These are phyloP conservation scores for Centropristis striata DNA, from an alignment of 2,113 vertebrate species.

Conservation along the genomic window DNA sequence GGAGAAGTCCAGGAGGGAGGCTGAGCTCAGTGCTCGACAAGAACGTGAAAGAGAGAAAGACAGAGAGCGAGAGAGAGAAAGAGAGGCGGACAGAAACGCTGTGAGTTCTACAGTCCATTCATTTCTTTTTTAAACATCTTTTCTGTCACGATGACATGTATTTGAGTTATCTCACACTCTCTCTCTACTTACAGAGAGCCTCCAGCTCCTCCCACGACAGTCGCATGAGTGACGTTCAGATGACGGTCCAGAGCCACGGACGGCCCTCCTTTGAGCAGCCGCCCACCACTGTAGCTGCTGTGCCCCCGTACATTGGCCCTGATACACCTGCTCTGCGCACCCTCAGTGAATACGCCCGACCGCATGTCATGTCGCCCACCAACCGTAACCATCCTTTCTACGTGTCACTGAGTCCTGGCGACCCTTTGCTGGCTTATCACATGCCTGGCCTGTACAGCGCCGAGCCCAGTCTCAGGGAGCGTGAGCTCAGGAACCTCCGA, in stretches of 20 bases:
- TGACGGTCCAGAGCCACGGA: conserved; percentile 88
- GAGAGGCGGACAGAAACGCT: conserved; percentile 90
- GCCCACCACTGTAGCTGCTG: conserved; percentile 94
- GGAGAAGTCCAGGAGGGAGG: conserved; percentile 93
- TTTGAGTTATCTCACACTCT: background rate
- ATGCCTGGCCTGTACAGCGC: conserved; percentile 95
- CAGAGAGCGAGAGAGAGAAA: conserved; percentile 92
- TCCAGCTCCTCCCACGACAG: conserved; percentile 95
- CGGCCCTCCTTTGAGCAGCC: conserved; percentile 93
- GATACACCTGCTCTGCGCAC: conserved; percentile 97
- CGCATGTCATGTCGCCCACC: conserved; percentile 97
- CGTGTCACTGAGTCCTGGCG: conserved; percentile 93
- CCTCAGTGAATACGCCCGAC: conserved; percentile 97
- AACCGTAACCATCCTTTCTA: conserved; percentile 98
- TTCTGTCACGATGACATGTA: background rate
- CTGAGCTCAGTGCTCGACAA: conserved; percentile 93
- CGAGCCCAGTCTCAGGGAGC: conserved; percentile 93
- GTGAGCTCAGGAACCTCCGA: conserved; percentile 93
- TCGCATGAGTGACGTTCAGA: conserved; percentile 90
- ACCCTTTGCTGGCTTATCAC: conserved; percentile 96
- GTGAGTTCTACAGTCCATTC: conserved; percentile 80
- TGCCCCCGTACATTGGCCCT: conserved; percentile 96
- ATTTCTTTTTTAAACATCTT: background rate
- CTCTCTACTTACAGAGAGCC: conserved; percentile 84
- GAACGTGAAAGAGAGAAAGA: conserved; percentile 95